phyloP scores from a whole-genome alignment of 2,113 vertebrate genomes.

The Microtus montanus region DNA sequence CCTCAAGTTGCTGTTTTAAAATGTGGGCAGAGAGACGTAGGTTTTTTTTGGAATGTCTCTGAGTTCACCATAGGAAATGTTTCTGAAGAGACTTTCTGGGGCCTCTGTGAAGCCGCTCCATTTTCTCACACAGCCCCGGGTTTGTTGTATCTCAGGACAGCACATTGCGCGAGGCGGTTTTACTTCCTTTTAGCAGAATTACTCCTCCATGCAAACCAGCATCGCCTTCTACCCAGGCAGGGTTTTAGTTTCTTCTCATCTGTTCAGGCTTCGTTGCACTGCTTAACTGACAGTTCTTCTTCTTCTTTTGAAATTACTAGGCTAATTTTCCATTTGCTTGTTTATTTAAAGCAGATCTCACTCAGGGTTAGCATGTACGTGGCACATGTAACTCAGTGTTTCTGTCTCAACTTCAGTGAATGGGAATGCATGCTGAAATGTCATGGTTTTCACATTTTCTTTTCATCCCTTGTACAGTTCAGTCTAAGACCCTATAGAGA shows the following conservation, averaged over 20 bases:
- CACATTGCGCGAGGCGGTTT: slow-evolving; percentile 75
- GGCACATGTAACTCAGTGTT: slow-evolving; percentile 17
- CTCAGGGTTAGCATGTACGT: slow-evolving; percentile 51
- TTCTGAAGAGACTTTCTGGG: slow-evolving; percentile 5
- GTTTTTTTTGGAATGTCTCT: slow-evolving; percentile 54
- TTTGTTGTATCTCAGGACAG: slow-evolving; percentile 70
- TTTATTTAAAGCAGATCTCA: slow-evolving; percentile 78
- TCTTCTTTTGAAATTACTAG: slow-evolving; percentile 78
- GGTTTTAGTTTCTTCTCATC: slow-evolving; percentile 73
- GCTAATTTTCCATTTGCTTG: slow-evolving; percentile 79
- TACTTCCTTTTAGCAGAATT: slow-evolving; percentile 80
- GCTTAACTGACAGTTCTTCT: slow-evolving; percentile 63
- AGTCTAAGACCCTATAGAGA: slow-evolving; percentile 23
- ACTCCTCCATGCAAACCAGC: slow-evolving; percentile 72
- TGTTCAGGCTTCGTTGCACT: slow-evolving; percentile 65
- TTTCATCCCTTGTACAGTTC: slow-evolving; percentile 20
- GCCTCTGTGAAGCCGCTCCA: slow-evolving; percentile 57
- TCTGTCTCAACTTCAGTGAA: slow-evolving; percentile 36
- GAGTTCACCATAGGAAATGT: slow-evolving; percentile 43
- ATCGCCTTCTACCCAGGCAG: slow-evolving; percentile 53
- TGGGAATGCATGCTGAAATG: background rate
- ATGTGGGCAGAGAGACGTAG: background rate
- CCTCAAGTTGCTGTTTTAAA: slow-evolving; percentile 65
- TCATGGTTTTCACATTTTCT: background rate
- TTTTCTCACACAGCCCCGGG: slow-evolving; percentile 65